These are phyloP conservation scores for Apamea crenata DNA, from an alignment of 2,888 invertebrate species.

Conservation along the genomic window DNA sequence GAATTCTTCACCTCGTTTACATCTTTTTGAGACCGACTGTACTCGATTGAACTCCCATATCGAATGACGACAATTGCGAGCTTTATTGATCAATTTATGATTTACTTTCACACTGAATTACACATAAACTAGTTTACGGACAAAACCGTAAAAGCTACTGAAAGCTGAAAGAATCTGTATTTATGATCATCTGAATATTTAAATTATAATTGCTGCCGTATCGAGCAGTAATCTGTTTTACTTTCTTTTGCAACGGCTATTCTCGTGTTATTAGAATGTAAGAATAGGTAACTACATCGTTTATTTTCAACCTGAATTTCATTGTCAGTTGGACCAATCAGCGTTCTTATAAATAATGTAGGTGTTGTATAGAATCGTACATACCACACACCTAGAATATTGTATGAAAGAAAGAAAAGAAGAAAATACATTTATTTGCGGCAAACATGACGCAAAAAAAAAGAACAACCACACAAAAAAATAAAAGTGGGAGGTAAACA, in stretches of 20 bases:
- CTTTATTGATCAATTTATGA: slow-evolving; percentile 53
- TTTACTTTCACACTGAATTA: slow-evolving; percentile 58
- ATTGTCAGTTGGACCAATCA: neutral
- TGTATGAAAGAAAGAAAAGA: too few species aligned
- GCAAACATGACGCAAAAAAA: too few species aligned
- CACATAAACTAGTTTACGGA: slow-evolving; percentile 22
- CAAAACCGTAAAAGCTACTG: neutral
- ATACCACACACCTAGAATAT: neutral
- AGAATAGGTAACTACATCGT: neutral
- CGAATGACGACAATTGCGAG: slow-evolving; percentile 55
- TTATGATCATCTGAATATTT: slow-evolving; percentile 10
- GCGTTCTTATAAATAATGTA: neutral
- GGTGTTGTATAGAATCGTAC: neutral
- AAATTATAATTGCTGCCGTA: slow-evolving; percentile 25
- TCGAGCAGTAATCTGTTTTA: slow-evolving; percentile 4
- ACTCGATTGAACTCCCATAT: slow-evolving; percentile 5
- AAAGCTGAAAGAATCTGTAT: neutral
- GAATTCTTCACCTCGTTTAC: neutral
- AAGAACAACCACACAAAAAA: too few species aligned
- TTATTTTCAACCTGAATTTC: neutral
- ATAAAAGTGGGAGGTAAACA: too few species aligned
- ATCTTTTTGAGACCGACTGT: neutral
- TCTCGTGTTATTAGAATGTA: neutral
- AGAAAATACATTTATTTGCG: too few species aligned
- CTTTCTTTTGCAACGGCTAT: slow-evolving; percentile 33